phyloP scores from a whole-genome alignment of 2,888 invertebrate genomes.

The Drosophila borealis region DNA sequence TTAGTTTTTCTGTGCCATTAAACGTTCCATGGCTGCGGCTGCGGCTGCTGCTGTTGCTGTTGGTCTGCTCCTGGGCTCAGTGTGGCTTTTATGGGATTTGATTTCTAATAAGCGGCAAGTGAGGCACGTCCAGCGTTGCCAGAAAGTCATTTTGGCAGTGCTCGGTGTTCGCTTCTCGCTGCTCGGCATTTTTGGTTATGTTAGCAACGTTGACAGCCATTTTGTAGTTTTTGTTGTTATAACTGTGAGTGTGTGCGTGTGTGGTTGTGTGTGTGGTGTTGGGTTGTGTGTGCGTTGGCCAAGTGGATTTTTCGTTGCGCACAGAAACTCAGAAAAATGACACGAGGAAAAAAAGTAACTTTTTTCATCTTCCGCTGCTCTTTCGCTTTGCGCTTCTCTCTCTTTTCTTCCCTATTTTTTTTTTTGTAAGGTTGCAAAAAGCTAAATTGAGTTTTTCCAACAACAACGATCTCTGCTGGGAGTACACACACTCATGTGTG shows the following conservation, averaged over 20 bases:
- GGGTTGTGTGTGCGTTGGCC: constrained; percentile 34
- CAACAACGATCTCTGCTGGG: constrained; percentile 66
- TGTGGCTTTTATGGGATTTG: constrained; percentile 80
- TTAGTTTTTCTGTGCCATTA: constrained; percentile 61
- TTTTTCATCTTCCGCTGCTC: constrained; percentile 42
- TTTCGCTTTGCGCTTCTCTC: constrained; percentile 28
- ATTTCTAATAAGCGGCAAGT: constrained; percentile 81
- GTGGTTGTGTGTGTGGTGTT: constrained; percentile 24
- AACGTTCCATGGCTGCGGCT: constrained; percentile 33
- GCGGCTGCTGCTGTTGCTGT: constrained; percentile 8
- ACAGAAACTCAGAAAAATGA: constrained; percentile 68
- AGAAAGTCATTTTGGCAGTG: constrained; percentile 46
- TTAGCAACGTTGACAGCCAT: constrained; percentile 69
- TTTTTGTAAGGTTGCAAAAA: constrained; percentile 74
- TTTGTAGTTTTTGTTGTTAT: constrained; percentile 48
- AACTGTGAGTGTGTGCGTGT: constrained; percentile 2
- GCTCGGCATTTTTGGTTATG: constrained; percentile 44
- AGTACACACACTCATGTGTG: constrained; percentile 16
- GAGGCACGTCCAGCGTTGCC: constrained; percentile 68
- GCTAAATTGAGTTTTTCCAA: constrained; percentile 77
- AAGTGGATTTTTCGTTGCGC: constrained; percentile 69
- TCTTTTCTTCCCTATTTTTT: constrained; percentile 31
- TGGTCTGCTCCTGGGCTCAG: constrained; percentile 63
- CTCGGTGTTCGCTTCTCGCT: constrained; percentile 15
- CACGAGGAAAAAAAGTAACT: constrained; percentile 56